Evolutionary conservation across 2,888 invertebrate genomes (phyloP).

Genomic region (Callimorpha dominula): DNA sequence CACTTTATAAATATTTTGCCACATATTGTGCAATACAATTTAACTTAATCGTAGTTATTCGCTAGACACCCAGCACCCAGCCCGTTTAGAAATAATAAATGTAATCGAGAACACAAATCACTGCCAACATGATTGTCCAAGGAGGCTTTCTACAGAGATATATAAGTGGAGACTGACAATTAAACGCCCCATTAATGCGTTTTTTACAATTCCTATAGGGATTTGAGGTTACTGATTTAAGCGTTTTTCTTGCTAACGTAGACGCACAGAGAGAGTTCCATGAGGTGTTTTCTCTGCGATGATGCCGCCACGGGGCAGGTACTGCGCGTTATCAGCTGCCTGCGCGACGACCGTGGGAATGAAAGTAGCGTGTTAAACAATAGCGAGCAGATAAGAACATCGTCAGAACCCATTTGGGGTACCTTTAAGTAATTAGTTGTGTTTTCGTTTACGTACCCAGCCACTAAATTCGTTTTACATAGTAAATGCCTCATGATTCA

Average conservation of each 20-base stretch:
- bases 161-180: constrained; percentile 32
- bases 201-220: constrained; percentile 42
- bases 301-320: constrained; percentile 53
- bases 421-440: constrained; percentile 76
- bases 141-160: constrained; percentile 32
- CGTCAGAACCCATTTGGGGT: constrained; percentile 81
- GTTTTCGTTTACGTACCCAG: constrained; percentile 67
- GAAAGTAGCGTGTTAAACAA: constrained; percentile 85
- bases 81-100: constrained; percentile 33
- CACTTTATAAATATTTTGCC: constrained; percentile 9
- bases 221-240: constrained; percentile 52
- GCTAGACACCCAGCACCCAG: constrained; percentile 32
- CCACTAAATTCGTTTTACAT: constrained; percentile 41
- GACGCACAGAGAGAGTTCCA: constrained; percentile 48
- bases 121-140: constrained; percentile 13
- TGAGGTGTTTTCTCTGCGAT: constrained; percentile 54
- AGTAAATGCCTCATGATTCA: constrained; percentile 47
- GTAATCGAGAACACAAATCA: constrained; percentile 38
- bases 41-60: constrained; percentile 22
- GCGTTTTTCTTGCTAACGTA: constrained; percentile 51
- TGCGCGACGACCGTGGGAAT: constrained; percentile 82
- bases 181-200: constrained; percentile 40
- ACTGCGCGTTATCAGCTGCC: constrained; percentile 75
- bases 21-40: constrained; percentile 19
- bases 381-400: constrained; percentile 80